Evolutionary conservation across 2,113 vertebrate genomes (phyloP), one percentile per base, ranked within the genome.

Genomic region (Aegotheles bennettii): DNA sequence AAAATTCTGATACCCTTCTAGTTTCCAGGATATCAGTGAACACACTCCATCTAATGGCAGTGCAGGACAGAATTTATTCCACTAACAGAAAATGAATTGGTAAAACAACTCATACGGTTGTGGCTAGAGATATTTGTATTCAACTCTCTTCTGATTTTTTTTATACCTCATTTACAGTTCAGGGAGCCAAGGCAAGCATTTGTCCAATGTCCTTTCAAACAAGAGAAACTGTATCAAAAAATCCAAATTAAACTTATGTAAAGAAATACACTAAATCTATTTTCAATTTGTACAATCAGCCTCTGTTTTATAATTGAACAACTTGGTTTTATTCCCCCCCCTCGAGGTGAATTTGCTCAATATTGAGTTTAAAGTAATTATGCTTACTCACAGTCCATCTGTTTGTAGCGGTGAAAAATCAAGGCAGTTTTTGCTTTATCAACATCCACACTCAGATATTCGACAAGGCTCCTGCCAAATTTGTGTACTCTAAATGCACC

Each of bases 401-500:
- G 99, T 97, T 99, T 99, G 97, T 99, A 99, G 70, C 98, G 99
- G 91, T 99, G 99, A 61, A 98, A 98, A 90, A 99, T 97, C 96
- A 99, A 97, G 96, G 99, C 97, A 96, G 99, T 98, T 86, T 99
- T 99, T 82, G 99, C 98, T 97, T 99, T 99, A 90, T 99, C 99
- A 92, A 99, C 93, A 70, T 98, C 98, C 94, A 99, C 96, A 90
- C 96, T 97, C 28, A 99, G 96, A 71, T 98, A 98, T 50, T 99
- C 99, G 83, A 98, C 98, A 4, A 97, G 81, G 74, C 98, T 98
- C 84, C 97, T 98, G 79, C 99, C 99, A 96, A 98, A 99, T 95
- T 99, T 99, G 95, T 99, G 99, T 77, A 99, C 98, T 97, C 98
- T 98, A 94, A 99, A 99, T 42, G 98, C 98, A 71, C 99, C 98